phyloP scores from a whole-genome alignment of 2,888 invertebrate species.

The Crocallis elinguaria region DNA sequence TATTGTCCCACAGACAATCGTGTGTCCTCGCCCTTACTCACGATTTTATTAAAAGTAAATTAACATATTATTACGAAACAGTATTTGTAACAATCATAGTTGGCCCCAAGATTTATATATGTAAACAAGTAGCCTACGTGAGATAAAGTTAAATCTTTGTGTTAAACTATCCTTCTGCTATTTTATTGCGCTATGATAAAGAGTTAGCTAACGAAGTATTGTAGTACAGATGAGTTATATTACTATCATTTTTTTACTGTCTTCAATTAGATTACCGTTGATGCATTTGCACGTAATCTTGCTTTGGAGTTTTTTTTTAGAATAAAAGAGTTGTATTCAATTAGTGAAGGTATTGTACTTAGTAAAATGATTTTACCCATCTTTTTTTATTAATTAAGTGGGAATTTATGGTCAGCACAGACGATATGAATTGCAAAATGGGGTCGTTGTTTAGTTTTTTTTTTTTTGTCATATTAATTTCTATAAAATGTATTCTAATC shows the following conservation, averaged over 20 bases:
- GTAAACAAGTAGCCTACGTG: constrained; percentile 68
- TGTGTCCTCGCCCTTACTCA: constrained; percentile 53
- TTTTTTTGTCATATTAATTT: neutral
- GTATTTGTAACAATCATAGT: constrained; percentile 65
- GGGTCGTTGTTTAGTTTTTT: too few relatives aligned
- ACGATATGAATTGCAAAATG: neutral
- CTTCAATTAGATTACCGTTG: constrained; percentile 54
- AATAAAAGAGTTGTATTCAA: constrained; percentile 22
- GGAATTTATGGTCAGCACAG: too few relatives aligned
- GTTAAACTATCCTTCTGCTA: constrained; percentile 21
- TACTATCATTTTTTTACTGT: constrained; percentile 53
- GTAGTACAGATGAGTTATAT: constrained; percentile 60
- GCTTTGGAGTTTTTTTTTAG: constrained; percentile 37
- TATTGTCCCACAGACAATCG: constrained; percentile 30
- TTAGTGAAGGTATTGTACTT: constrained; percentile 29
- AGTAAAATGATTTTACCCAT: neutral
- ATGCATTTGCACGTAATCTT: constrained; percentile 59
- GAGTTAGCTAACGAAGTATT: constrained; percentile 76
- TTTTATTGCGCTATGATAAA: constrained; percentile 37
- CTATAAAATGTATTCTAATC: too few relatives aligned
- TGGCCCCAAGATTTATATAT: constrained; percentile 75
- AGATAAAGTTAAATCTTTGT: constrained; percentile 49
- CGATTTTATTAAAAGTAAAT: constrained; percentile 80
- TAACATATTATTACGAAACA: constrained; percentile 77
- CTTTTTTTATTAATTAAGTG: neutral